Percentiles rank a stretch among this genome's conserved stretches.
These are phyloP conservation scores for Apamea epomidion DNA, from an alignment of 2,888 invertebrate species.

Conservation along the genomic window DNA sequence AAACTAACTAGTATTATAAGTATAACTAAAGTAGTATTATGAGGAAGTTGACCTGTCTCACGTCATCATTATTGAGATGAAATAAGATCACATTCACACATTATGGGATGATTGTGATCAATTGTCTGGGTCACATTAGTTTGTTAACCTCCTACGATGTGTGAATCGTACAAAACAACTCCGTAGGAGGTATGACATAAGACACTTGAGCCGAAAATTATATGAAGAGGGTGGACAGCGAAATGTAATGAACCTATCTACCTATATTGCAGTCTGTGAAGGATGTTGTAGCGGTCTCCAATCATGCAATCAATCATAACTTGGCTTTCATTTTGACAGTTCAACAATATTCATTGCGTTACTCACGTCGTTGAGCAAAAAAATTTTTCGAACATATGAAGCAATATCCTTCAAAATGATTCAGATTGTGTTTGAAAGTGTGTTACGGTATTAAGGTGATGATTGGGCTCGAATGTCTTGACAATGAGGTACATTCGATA, in stretches of 20 bases:
- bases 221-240: not conserved
- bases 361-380: too few relatives aligned
- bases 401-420: too few relatives aligned
- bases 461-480: not conserved
- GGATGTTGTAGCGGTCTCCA: not conserved
- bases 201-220: conserved; percentile 4
- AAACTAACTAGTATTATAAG: too few relatives aligned
- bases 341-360: too few relatives aligned
- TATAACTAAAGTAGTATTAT: not conserved
- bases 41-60: conserved; percentile 5
- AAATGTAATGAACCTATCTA: too few relatives aligned
- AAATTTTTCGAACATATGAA: too few relatives aligned
- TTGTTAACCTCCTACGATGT: conserved; percentile 62
- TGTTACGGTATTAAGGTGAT: too few relatives aligned
- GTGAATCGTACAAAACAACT: conserved; percentile 22
- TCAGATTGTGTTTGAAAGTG: too few relatives aligned
- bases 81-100: conserved; percentile 48
- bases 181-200: conserved; percentile 52
- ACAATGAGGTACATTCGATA: too few relatives aligned
- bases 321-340: too few relatives aligned
- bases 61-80: conserved; percentile 25
- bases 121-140: conserved; percentile 63
- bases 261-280: not conserved
- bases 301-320: not conserved
- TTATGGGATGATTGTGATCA: conserved; percentile 52